Percentiles rank a stretch among this genome's conserved stretches.
Evolutionary conservation across 2,113 vertebrate species (phyloP).

Genomic region (Menura novaehollandiae): DNA sequence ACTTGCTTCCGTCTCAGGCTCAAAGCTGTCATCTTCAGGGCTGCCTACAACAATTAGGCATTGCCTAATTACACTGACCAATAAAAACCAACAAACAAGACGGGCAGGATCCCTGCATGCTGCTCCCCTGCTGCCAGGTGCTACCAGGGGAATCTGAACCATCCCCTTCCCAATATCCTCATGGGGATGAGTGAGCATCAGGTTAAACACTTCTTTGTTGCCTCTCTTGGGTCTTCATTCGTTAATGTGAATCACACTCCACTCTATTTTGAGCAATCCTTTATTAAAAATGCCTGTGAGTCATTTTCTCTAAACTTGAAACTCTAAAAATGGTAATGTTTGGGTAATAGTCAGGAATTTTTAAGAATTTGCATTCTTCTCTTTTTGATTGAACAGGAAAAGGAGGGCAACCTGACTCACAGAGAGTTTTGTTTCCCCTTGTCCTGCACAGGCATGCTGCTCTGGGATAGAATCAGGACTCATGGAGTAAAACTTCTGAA

Average conservation of each 20-base stretch:
- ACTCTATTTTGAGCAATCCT: conserved; percentile 9
- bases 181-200: neutral
- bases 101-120: neutral
- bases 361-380: conserved; percentile 1
- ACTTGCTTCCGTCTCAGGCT: neutral
- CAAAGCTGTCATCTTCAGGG: neutral
- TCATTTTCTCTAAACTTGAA: conserved; percentile 38
- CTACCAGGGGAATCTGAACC: neutral
- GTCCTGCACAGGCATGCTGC: neutral
- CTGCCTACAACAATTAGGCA: neutral
- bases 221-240: neutral
- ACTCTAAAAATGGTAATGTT: conserved; percentile 27
- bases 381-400: neutral
- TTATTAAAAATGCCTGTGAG: conserved; percentile 37
- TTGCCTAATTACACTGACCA: neutral
- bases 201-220: neutral
- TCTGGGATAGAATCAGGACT: neutral
- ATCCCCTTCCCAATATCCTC: neutral
- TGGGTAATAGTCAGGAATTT: conserved; percentile 14
- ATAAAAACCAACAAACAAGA: neutral
- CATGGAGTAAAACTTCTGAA: neutral
- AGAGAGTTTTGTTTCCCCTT: neutral
- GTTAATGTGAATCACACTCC: conserved; percentile 5
- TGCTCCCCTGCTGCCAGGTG: neutral
- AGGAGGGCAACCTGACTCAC: neutral